Base-by-base conservation (phyloP, 1,140 invertebrate species). In the Apis florea region DNA sequence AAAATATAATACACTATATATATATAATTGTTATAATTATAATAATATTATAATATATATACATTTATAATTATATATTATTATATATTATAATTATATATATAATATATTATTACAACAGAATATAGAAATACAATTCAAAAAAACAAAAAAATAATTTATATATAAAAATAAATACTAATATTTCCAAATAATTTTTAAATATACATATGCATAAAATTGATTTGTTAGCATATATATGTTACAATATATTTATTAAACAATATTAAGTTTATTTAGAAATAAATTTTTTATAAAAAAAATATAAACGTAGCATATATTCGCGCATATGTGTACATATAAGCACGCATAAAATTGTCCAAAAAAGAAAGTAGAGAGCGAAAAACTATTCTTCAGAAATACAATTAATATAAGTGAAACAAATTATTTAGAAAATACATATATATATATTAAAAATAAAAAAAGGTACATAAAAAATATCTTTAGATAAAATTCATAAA, bases 301-400 rank as follows among this genome's bases (percentile, higher is more conserved):
- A 40, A 56, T 13, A 12, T 24, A 3, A 19, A 58, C 17, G 21
- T 21, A 58, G 8, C 3, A 21, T 58, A 72, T 59, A 58, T 21
- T 15, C 24, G 10, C n/a, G 47, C 24, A 47, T 24, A 31, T 47
- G 13, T 59, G 26, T 47, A 21, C 26, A 26, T 47, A 26, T 47
- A 54, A 9, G 54, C 21, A 2, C 17, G 54, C 26, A 24, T 31
- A 72, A 17, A 15, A 72, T 13, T n/a, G 15, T 58, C 54, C 56
- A 72, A 72, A 72, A 72, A 72, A 40, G 31, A 40, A 40, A 40
- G 31, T 72, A 72, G 70, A 58, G 31, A 40, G 53, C 24, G 54
- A 72, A 58, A 71, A 58, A 72, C 26, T 72, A 31, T 72, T 72
- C 31, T 59, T 9, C 21, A 31, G 21, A 24, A n/a, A n/a, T n/a